Evolutionary conservation across 2,888 invertebrate genomes (phyloP).

Genomic region (Eupithecia insigniata): DNA sequence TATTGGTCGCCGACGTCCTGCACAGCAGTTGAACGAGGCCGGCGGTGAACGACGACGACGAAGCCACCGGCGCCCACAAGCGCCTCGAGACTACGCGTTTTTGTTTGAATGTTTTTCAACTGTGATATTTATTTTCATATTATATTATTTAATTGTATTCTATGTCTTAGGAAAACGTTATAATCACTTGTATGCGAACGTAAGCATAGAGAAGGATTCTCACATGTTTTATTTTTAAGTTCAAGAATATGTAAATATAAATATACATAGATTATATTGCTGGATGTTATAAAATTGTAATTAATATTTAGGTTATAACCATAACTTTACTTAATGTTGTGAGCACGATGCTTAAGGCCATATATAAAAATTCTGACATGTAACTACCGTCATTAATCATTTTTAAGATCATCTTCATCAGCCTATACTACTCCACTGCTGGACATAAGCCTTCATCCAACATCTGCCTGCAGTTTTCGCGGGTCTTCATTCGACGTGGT

Average conservation of each 20-base stretch:
- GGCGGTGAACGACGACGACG: not conserved
- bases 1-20: not conserved
- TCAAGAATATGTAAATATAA: slow-evolving; percentile 64
- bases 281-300: not conserved
- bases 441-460: not conserved
- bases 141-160: slow-evolving; percentile 59
- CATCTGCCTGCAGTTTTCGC: not conserved
- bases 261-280: not conserved
- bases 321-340: not conserved
- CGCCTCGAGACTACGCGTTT: slow-evolving; percentile 31
- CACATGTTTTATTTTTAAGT: slow-evolving; percentile 44
- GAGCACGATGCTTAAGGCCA: not conserved
- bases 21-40: not conserved
- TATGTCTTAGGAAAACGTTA: slow-evolving; percentile 51
- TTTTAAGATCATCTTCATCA: not conserved
- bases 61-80: not conserved
- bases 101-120: slow-evolving; percentile 71
- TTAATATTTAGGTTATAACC: not conserved
- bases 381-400: not conserved
- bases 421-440: not conserved
- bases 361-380: not conserved
- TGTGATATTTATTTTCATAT: slow-evolving; percentile 78
- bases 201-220: slow-evolving; percentile 3
- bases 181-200: not conserved
- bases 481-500: not conserved